phyloP scores from a whole-genome alignment of 2,888 invertebrate genomes.

The Crocallis elinguaria region DNA sequence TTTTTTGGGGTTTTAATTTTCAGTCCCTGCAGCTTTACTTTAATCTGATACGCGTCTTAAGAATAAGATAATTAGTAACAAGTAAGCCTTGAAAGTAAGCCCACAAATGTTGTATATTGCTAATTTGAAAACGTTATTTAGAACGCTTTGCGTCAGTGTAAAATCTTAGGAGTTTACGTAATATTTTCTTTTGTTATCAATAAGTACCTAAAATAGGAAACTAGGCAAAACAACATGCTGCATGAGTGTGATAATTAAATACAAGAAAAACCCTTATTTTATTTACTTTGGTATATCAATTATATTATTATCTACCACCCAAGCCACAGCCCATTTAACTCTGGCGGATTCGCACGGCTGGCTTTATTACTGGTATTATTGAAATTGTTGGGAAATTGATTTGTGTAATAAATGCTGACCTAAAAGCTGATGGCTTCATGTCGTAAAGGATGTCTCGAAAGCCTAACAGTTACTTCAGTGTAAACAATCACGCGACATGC shows the following conservation, averaged over 20 bases:
- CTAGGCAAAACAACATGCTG: background rate
- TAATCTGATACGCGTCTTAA: no score
- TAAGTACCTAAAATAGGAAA: no score
- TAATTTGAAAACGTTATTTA: no score
- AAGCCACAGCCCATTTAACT: conserved; percentile 52
- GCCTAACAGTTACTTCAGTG: no score
- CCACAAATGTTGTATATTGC: no score
- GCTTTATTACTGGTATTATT: conserved; percentile 58
- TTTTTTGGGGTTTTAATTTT: no score
- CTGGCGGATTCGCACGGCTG: conserved; percentile 50
- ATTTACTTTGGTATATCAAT: conserved; percentile 31
- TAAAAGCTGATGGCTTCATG: conserved; percentile 1
- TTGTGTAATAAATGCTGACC: conserved; percentile 13
- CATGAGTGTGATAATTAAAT: background rate
- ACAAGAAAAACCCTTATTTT: background rate
- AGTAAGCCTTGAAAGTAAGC: no score
- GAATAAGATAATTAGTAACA: no score
- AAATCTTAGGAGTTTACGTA: no score
- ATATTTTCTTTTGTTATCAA: no score
- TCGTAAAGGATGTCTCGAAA: conserved; percentile 8
- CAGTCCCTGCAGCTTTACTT: no score
- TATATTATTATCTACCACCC: conserved; percentile 26
- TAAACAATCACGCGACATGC: background rate
- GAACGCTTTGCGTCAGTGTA: no score
- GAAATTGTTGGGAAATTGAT: conserved; percentile 24